Conservation (phyloP, 2,797 vertebrate genomes). For the Tangara arthus region DNA sequence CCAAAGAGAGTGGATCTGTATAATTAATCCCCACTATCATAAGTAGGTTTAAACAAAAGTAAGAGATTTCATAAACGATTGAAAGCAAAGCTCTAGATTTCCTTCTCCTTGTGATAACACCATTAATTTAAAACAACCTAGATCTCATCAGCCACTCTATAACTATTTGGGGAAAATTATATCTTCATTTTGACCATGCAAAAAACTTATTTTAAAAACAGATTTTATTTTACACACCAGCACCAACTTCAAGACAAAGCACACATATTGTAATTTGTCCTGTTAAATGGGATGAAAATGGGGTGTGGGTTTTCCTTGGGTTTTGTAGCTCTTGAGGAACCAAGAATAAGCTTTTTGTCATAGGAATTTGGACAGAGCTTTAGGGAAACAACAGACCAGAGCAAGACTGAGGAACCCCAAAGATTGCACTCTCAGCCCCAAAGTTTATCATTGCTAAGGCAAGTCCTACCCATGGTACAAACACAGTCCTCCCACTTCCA, state of each 20-base stretch:
- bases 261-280: not conserved
- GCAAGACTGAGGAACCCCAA: not conserved
- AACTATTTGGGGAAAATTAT: not conserved
- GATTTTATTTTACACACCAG: not conserved
- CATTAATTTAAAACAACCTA: not conserved
- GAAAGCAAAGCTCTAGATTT: not conserved
- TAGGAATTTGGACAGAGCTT: not conserved
- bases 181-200: not conserved
- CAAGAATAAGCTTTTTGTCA: not conserved
- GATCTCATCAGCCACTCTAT: not conserved
- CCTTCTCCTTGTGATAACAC: not conserved
- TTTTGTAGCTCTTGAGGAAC: not conserved
- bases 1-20: not conserved
- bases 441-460: not conserved
- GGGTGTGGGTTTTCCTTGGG: not conserved
- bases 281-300: not conserved
- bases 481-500: not conserved
- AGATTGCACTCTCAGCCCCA: not conserved
- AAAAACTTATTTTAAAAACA: not conserved
- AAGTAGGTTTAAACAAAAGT: not conserved
- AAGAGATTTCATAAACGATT: not conserved
- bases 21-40: not conserved
- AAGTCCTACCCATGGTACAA: accelerated
- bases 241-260: not conserved
- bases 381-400: not conserved